phyloP scores from a whole-genome alignment of 2,797 vertebrate genomes.

The Enteromius trimaculatus region DNA sequence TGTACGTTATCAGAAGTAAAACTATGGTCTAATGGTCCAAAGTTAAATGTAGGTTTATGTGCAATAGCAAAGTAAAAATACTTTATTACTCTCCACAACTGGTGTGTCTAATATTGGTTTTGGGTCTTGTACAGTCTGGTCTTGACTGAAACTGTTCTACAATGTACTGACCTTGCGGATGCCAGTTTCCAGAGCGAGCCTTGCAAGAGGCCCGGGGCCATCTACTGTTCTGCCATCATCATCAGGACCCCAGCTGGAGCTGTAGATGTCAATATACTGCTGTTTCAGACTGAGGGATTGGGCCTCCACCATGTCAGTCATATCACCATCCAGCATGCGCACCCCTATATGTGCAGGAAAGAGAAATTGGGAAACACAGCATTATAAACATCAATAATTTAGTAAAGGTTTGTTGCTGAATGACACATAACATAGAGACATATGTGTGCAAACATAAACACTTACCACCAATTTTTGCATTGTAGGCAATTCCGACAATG shows the following conservation, averaged over 20 bases:
- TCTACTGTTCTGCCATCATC: slow-evolving; percentile 93
- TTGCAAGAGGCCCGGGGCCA: slow-evolving; percentile 89
- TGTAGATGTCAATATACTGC: slow-evolving; percentile 92
- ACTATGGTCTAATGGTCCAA: neutral
- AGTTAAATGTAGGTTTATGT: neutral
- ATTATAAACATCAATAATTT: neutral
- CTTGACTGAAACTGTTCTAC: neutral
- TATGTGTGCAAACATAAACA: slow-evolving; percentile 25
- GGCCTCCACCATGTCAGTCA: slow-evolving; percentile 94
- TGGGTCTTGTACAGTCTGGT: neutral
- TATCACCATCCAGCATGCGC: slow-evolving; percentile 92
- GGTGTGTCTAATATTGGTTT: neutral
- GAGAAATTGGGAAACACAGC: neutral
- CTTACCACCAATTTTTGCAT: slow-evolving; percentile 92
- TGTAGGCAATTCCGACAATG: slow-evolving; percentile 91
- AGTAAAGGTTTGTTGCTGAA: neutral
- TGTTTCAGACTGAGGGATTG: slow-evolving; percentile 89
- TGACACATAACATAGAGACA: neutral
- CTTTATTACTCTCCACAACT: neutral
- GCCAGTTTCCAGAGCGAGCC: slow-evolving; percentile 86
- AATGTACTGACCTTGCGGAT: slow-evolving; percentile 73
- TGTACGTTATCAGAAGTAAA: neutral
- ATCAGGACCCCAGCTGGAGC: slow-evolving; percentile 94
- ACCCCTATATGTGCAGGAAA: slow-evolving; percentile 77
- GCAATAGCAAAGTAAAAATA: neutral